These are phyloP conservation scores for Microdon myrmicae DNA, from an alignment of 2,888 invertebrate genomes.

Conservation along the genomic window DNA sequence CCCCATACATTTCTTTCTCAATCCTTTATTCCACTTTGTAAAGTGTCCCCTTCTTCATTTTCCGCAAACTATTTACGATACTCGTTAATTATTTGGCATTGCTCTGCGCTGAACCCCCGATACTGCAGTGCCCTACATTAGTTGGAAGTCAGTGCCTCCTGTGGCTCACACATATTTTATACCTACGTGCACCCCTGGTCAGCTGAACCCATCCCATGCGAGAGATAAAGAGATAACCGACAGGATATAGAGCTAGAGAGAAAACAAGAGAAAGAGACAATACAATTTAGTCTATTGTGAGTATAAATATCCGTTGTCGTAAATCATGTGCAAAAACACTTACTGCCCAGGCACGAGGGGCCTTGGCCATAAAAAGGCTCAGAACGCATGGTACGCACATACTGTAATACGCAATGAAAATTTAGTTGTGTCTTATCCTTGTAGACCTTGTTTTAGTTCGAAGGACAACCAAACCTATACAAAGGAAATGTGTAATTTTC, in stretches of 20 bases:
- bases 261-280: no score
- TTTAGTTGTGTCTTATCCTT: no score
- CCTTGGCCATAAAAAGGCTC: slow-evolving; percentile 24
- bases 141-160: slow-evolving; percentile 21
- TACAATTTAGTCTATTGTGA: no score
- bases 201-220: not conserved
- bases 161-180: slow-evolving; percentile 19
- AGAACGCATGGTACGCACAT: no score
- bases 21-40: no score
- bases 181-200: slow-evolving; percentile 8
- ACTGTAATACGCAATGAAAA: no score
- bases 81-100: slow-evolving; percentile 28
- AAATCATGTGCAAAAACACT: slow-evolving; percentile 55
- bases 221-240: not conserved
- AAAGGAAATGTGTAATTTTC: slow-evolving; percentile 34
- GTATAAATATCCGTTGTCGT: slow-evolving; percentile 16
- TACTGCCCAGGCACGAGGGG: slow-evolving; percentile 30
- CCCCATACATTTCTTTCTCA: no score
- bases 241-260: slow-evolving; percentile 7
- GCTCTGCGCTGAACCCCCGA: slow-evolving; percentile 4
- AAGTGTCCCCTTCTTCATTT: slow-evolving; percentile 16
- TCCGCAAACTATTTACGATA: slow-evolving; percentile 16
- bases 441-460: no score
- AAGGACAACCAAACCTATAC: slow-evolving; percentile 25
- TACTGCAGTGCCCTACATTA: slow-evolving; percentile 28